Conservation (phyloP, 2,797 vertebrate species). For the Sphaeramia orbicularis region DNA sequence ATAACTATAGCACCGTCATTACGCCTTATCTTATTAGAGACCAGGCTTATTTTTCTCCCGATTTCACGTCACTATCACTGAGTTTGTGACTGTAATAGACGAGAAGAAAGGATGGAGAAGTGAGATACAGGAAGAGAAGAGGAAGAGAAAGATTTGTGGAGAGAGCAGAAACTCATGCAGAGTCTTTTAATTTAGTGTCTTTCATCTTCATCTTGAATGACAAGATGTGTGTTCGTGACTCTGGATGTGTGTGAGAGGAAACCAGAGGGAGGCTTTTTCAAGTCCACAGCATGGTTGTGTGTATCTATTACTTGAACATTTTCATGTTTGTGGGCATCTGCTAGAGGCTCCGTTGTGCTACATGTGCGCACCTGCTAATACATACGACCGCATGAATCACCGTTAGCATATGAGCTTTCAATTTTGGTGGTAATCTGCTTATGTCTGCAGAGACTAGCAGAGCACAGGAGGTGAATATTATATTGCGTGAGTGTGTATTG, state of each 20-base stretch:
- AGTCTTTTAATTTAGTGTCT: conserved; percentile 58
- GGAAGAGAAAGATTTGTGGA: conserved; percentile 29
- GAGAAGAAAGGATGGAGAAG: conserved; percentile 15
- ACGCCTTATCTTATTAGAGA: conserved; percentile 49
- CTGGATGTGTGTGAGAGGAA: conserved; percentile 2
- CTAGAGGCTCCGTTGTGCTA: conserved; percentile 10
- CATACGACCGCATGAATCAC: conserved; percentile 35
- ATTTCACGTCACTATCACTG: conserved; percentile 22
- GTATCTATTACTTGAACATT: conserved; percentile 18
- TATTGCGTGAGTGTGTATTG: conserved; percentile 12
- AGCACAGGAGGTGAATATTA: conserved; percentile 58
- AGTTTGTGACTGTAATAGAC: conserved; percentile 26
- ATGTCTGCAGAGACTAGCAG: conserved; percentile 50
- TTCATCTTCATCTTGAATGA: conserved; percentile 62
- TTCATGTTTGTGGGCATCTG: conserved; percentile 20
- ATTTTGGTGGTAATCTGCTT: conserved; percentile 72
- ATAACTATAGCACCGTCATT: conserved; percentile 36
- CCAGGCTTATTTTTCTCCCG: conserved; percentile 25
- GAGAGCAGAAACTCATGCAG: conserved; percentile 36
- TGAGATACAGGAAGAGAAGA: conserved; percentile 8
- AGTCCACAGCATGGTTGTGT: conserved; percentile 13
- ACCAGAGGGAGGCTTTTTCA: conserved; percentile 16
- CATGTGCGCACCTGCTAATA: conserved; percentile 29
- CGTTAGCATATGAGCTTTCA: conserved; percentile 56
- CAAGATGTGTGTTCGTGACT: conserved; percentile 4